Evolutionary conservation across 2,797 vertebrate genomes (phyloP).

Genomic region (Nyctibius grandis): DNA sequence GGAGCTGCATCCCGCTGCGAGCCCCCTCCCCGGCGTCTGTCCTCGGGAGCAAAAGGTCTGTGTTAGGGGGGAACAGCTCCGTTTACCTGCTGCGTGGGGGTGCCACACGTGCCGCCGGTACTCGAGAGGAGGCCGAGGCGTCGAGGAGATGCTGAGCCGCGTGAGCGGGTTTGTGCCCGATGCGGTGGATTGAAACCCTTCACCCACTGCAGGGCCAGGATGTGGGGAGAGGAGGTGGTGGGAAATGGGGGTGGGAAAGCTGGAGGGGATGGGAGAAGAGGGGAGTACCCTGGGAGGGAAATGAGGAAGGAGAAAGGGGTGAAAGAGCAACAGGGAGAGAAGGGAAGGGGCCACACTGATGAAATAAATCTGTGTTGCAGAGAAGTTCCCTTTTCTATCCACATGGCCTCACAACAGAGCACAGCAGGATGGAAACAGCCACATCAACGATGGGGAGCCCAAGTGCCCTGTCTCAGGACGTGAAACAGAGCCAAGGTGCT

Average conservation of each 20-base stretch:
- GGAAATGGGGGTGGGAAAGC: not conserved
- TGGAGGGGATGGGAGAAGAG: not conserved
- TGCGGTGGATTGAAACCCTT: not conserved
- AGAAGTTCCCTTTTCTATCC: not conserved
- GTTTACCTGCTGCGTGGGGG: not conserved
- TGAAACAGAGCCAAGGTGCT: not conserved
- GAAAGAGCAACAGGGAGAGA: not conserved
- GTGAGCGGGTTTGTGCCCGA: rapidly evolving
- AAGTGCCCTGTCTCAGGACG: rapidly evolving
- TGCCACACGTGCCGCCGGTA: rapidly evolving
- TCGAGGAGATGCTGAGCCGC: rapidly evolving
- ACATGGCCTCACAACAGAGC: rapidly evolving
- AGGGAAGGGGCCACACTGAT: not conserved
- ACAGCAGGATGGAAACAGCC: not conserved
- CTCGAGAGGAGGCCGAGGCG: not conserved
- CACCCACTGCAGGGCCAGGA: not conserved
- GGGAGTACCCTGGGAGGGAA: not conserved
- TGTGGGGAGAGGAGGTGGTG: not conserved
- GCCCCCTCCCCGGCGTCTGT: not conserved
- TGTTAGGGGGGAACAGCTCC: not conserved
- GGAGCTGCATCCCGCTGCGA: not conserved
- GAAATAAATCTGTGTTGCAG: not conserved
- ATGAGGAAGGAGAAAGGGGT: not conserved
- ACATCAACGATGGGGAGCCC: not conserved
- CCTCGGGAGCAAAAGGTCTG: not conserved